Base-by-base conservation (phyloP, 2,888 invertebrate species). In the Pocota personata region DNA sequence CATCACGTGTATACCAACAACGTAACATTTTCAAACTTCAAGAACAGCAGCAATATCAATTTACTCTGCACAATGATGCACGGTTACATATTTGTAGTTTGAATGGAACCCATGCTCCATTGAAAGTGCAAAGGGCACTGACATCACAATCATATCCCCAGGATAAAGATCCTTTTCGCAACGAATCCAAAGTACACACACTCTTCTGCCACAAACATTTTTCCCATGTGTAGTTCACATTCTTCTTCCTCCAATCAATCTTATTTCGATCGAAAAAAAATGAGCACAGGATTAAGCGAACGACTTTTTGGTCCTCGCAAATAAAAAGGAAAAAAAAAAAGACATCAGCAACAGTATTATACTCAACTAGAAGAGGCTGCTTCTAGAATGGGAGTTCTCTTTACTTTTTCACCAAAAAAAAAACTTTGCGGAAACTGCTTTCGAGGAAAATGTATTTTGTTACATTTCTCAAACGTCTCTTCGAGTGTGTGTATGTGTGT, bases 271-370 rank as follows among this genome's bases (percentile, higher is more conserved):
- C 64, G 69, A 71, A 82, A 57, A 14, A 66, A 57, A 76, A 58
- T 52, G 79, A 79, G 73, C 67, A 58, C 72, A 75, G 75, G 75
- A 84, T 84, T 84, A 80, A 84, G 57, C 43, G 75, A 84, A 84
- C 16, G 80, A 80, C 80, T 71, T 80, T 80, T 84, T 76, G 75
- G 80, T 84, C 75, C 75, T 80, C 48, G 52, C 71, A 77, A 72
- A 60, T 37, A 62, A 21, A 37, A 62, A 60, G 7, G 58, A 30
- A 35, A 21, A 32, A 64, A 46, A 30, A 21, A 67, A 12, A 24
- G 24, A 19, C 12, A 21, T 14, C 76, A 52, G 64, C 67, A 78
- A 78, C 69, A 69, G 24, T 50, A 52, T 62, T 19, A 40, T 14
- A 30, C 40, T 40, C 40, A 40, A 62, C 37, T 43, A 43, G 43